These are phyloP conservation scores for Nymphalis io DNA, from an alignment of 1,140 invertebrate genomes.

Conservation along the genomic window DNA sequence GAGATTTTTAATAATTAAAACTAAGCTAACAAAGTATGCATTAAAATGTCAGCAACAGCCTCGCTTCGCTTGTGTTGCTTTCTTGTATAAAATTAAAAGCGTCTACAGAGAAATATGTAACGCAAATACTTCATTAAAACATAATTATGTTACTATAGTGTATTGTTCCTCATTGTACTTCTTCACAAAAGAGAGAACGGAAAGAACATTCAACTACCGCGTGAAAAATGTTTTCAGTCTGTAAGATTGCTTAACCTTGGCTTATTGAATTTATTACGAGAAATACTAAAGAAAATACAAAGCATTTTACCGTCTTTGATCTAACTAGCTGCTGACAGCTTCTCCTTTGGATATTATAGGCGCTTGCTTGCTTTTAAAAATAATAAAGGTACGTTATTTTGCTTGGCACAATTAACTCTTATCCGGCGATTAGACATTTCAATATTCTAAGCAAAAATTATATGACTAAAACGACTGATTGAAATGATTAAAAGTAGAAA, in stretches of 20 bases:
- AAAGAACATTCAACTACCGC: slow-evolving; percentile 2
- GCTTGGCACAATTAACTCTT: too few relatives aligned
- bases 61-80: neutral
- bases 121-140: slow-evolving; percentile 24
- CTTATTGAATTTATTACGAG: neutral
- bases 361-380: too few relatives aligned
- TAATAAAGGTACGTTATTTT: too few relatives aligned
- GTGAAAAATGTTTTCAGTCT: neutral
- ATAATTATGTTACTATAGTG: slow-evolving; percentile 7
- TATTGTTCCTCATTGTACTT: slow-evolving; percentile 14
- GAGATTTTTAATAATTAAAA: slow-evolving; percentile 26
- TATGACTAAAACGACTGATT: too few relatives aligned
- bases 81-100: slow-evolving; percentile 13
- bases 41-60: slow-evolving; percentile 21
- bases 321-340: neutral
- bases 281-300: neutral
- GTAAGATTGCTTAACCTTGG: neutral
- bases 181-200: neutral
- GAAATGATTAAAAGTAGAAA: too few relatives aligned
- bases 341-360: neutral
- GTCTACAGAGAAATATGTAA: slow-evolving; percentile 22
- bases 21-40: slow-evolving; percentile 18
- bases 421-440: too few relatives aligned
- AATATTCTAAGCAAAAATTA: too few relatives aligned
- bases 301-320: neutral